Evolutionary conservation across 2,888 invertebrate genomes (phyloP).

Genomic region (Noctua janthe): DNA sequence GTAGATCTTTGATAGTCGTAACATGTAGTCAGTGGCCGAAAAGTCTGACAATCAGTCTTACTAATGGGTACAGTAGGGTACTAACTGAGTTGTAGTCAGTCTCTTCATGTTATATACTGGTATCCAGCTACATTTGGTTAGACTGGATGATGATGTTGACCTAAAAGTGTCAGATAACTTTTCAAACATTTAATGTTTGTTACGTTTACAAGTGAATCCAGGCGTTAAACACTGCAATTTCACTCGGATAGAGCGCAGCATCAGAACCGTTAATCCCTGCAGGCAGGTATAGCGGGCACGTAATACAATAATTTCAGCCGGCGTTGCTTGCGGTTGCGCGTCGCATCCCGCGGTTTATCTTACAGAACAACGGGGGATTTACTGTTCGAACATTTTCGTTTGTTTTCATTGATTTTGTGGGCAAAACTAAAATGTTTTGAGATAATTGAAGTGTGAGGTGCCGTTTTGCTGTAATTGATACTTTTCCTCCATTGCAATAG

Average conservation of each 20-base stretch:
- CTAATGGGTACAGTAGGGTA: background rate
- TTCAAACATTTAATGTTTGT: conserved; percentile 5
- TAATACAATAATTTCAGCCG: conserved; percentile 53
- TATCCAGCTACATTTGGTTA: background rate
- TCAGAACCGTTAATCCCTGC: conserved; percentile 64
- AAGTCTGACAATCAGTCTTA: background rate
- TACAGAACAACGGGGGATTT: conserved; percentile 61
- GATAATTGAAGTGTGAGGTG: conserved; percentile 3
- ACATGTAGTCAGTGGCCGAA: background rate
- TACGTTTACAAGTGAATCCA: conserved; percentile 16
- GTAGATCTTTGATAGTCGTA: background rate
- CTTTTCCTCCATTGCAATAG: background rate
- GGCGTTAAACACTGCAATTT: conserved; percentile 34
- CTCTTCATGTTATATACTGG: background rate
- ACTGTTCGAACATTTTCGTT: conserved; percentile 60
- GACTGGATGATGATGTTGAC: background rate
- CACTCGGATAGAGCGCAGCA: conserved; percentile 46
- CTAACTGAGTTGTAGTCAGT: background rate
- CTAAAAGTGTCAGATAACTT: background rate
- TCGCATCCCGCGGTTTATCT: conserved; percentile 61
- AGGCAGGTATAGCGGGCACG: conserved; percentile 58
- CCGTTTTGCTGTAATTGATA: background rate
- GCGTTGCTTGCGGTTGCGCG: conserved; percentile 63
- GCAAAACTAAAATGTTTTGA: background rate
- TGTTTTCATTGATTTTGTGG: conserved; percentile 29